These are phyloP conservation scores for Cancer borealis DNA, from an alignment of 2,888 invertebrate species.

Conservation along the genomic window DNA sequence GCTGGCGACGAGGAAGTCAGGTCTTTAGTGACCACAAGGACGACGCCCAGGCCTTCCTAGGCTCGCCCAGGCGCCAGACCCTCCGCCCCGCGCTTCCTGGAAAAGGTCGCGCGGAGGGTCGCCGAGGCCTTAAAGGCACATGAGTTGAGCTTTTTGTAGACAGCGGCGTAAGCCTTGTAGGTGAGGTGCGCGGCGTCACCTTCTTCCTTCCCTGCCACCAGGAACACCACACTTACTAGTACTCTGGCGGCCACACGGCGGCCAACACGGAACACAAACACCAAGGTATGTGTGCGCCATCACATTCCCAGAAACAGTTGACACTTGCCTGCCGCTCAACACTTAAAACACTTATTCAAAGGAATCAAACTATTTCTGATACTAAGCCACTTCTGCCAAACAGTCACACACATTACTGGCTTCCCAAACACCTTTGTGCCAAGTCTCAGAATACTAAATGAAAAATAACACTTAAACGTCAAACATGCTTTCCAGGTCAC, in stretches of 20 bases:
- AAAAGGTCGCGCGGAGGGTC: constrained; percentile 24
- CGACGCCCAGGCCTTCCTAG: neutral
- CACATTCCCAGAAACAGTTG: neutral
- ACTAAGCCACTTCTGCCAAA: neutral
- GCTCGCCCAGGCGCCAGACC: neutral
- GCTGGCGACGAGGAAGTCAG: neutral
- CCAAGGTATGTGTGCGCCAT: neutral
- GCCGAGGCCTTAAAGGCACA: constrained; percentile 5
- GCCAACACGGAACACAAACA: neutral
- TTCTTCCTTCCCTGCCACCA: too few relatives aligned
- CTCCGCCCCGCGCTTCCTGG: neutral
- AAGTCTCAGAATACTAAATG: neutral
- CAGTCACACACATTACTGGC: neutral
- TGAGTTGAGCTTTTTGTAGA: neutral
- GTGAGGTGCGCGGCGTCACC: neutral
- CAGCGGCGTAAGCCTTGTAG: neutral
- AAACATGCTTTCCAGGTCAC: neutral
- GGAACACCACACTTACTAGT: too few relatives aligned
- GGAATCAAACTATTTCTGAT: neutral
- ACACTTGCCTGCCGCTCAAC: neutral
- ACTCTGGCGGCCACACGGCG: neutral
- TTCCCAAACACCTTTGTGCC: neutral
- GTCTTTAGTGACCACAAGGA: neutral
- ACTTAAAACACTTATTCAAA: neutral
- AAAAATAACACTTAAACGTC: neutral